A percentile compares a stretch with the other conserved stretches of the same genome.
These are phyloP conservation scores for Rhinogobius similis DNA, from an alignment of 2,113 vertebrate genomes.

Conservation along the genomic window DNA sequence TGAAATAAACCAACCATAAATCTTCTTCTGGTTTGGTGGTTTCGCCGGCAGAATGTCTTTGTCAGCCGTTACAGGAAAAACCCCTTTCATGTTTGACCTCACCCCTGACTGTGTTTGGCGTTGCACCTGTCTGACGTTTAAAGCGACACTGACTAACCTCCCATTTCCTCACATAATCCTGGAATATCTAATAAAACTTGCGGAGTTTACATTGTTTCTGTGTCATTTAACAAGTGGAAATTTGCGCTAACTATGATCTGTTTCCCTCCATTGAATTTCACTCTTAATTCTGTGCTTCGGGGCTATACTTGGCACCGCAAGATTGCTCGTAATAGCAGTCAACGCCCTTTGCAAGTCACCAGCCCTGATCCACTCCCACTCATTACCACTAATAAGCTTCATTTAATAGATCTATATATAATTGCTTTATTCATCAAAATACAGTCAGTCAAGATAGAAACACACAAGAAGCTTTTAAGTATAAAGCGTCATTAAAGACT, in stretches of 20 bases:
- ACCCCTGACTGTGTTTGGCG: slow-evolving; percentile 9
- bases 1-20: background rate
- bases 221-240: slow-evolving; percentile 37
- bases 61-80: slow-evolving; percentile 48
- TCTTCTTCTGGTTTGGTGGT: background rate
- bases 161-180: slow-evolving; percentile 36
- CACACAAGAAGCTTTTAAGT: background rate
- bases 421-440: background rate
- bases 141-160: slow-evolving; percentile 37
- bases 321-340: background rate
- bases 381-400: background rate
- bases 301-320: background rate
- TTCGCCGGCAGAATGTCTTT: slow-evolving; percentile 32
- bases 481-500: background rate
- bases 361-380: background rate
- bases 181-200: slow-evolving; percentile 42
- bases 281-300: background rate
- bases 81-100: slow-evolving; percentile 37
- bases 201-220: slow-evolving; percentile 32
- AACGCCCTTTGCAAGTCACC: background rate
- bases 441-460: background rate
- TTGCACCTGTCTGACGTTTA: slow-evolving; percentile 39
- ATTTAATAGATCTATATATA: background rate
- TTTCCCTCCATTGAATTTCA: background rate
- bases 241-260: background rate